These are phyloP conservation scores for Nibea albiflora DNA, from an alignment of 2,113 vertebrate genomes.

Conservation along the genomic window DNA sequence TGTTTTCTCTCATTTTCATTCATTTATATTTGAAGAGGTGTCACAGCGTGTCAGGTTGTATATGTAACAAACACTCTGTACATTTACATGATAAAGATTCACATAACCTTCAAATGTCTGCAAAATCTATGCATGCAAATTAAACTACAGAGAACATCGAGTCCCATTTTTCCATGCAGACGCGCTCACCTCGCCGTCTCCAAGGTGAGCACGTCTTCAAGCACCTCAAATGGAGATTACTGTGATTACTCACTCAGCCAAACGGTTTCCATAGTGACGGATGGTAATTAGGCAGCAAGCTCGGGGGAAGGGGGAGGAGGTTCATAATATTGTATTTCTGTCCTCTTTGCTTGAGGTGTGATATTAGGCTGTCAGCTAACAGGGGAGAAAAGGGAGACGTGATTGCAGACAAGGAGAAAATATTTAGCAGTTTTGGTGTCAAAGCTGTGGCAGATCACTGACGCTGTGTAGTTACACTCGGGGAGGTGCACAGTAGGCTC, in stretches of 20 bases:
- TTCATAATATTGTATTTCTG: constrained; percentile 76
- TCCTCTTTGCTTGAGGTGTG: constrained; percentile 70
- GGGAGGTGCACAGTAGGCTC: constrained; percentile 13
- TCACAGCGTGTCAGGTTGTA: background rate
- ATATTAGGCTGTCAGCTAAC: constrained; percentile 77
- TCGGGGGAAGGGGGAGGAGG: constrained; percentile 44
- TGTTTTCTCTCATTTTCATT: background rate
- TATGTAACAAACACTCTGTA: background rate
- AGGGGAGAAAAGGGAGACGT: constrained; percentile 53
- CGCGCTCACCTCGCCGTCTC: constrained; percentile 68
- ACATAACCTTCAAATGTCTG: constrained; percentile 28
- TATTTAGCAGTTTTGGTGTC: constrained; percentile 71
- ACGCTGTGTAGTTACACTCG: constrained; percentile 9
- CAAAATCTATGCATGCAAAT: constrained; percentile 49
- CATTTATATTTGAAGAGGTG: background rate
- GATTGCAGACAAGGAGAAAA: constrained; percentile 72
- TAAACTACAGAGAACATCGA: constrained; percentile 26
- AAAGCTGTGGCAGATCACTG: constrained; percentile 67
- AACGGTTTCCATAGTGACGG: constrained; percentile 78
- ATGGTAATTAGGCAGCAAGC: constrained; percentile 76
- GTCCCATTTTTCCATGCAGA: constrained; percentile 45
- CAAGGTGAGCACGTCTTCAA: constrained; percentile 79
- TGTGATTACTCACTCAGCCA: constrained; percentile 82
- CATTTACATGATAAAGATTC: constrained; percentile 38
- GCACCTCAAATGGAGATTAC: constrained; percentile 80